phyloP scores from a whole-genome alignment of 2,888 invertebrate species.

The Parnassius mnemosyne region DNA sequence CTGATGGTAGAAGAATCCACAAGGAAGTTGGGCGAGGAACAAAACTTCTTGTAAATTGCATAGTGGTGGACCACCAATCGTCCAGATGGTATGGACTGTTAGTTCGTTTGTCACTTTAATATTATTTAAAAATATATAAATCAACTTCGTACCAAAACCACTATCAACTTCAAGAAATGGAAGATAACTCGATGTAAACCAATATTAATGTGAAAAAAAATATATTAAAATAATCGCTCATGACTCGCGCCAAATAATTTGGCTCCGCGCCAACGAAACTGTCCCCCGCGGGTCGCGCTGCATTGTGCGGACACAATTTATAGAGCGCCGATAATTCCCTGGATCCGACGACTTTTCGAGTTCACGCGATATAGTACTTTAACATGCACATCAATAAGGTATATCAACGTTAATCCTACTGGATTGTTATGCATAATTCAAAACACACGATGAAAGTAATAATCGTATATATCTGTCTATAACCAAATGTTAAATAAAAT shows the following conservation, averaged over 20 bases:
- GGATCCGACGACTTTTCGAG: constrained; percentile 24
- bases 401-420: constrained; percentile 19
- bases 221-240: constrained; percentile 4
- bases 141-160: background rate
- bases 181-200: background rate
- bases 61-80: too few relatives aligned
- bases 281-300: constrained; percentile 36
- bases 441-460: too few relatives aligned
- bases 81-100: too few relatives aligned
- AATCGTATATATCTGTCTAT: too few relatives aligned
- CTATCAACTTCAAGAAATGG: too few relatives aligned
- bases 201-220: background rate
- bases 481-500: too few relatives aligned
- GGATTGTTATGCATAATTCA: background rate
- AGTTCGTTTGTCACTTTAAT: too few relatives aligned
- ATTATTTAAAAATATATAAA: background rate
- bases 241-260: constrained; percentile 31
- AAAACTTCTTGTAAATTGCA: too few relatives aligned
- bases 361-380: constrained; percentile 25
- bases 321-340: constrained; percentile 40
- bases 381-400: constrained; percentile 11
- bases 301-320: constrained; percentile 44
- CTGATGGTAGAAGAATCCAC: too few relatives aligned
- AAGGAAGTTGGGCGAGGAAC: too few relatives aligned
- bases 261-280: constrained; percentile 41